Evolutionary conservation across 2,888 invertebrate species (phyloP), one percentile per base, ranked within the genome.

Genomic region (Zootermopsis nevadensis): DNA sequence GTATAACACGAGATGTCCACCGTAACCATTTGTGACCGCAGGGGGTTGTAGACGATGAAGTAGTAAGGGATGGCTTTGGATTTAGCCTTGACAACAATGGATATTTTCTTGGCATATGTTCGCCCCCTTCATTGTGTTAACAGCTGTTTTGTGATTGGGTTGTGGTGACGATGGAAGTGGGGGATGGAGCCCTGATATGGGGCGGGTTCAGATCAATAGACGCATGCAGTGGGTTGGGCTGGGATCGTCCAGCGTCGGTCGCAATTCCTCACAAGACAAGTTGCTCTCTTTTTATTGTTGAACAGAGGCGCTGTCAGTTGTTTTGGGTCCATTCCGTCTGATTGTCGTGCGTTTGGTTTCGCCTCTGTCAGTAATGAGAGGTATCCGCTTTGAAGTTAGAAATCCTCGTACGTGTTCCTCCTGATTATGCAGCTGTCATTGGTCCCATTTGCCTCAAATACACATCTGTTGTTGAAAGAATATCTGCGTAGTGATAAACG

Each of bases 191-290:
- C 8, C 66, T 27, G 48, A 31, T 48, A 24, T 31, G 67, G 55
- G 69, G 72, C 31, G 48, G 38, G 69, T 53, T 67, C 72, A 35
- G 81, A 84, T 84, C 84, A 84, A 84, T 84, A 84, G 82, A 66
- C 84, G 84, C 83, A 83, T 84, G 84, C 84, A 84, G 84, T 55
- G 79, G 60, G 81, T 60, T 76, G 55, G 66, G 77, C 33, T 67
- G 60, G 67, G 33, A 42, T 81, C 67, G 81, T 42, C 81, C 48
- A 42, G 35, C 81, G 48, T 38, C 27, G 77, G 72, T 81, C 81
- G 84, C 84, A 55, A 82, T 80, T 33, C n/a, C 66, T 33, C 24
- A 15, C 35, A 42, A 42, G 76, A 69, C 69, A 69, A 10, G 19
- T 69, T 69, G 27, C n/a, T n/a, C 60, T 60, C n/a, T 60, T n/a